phyloP scores from a whole-genome alignment of 1,140 invertebrate species.

The Aphaenogaster ashmeadi region DNA sequence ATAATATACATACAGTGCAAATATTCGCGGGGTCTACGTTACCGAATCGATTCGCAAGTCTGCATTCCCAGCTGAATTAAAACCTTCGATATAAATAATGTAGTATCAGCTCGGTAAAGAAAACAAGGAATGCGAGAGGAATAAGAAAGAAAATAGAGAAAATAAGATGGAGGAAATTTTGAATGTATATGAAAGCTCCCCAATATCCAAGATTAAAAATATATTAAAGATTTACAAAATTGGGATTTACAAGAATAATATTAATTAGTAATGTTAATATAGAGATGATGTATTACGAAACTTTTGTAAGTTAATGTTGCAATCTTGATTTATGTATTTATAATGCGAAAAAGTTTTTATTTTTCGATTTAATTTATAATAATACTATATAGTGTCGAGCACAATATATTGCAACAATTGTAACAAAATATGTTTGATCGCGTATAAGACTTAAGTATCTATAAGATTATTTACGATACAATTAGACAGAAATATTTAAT shows the following conservation, averaged over 20 bases:
- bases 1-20: neutral
- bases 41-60: slow-evolving; percentile 19
- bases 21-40: slow-evolving; percentile 13
- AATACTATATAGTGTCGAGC: neutral
- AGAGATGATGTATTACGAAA: neutral
- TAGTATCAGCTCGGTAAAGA: neutral
- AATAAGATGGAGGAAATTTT: neutral
- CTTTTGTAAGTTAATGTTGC: neutral
- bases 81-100: neutral
- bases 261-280: neutral
- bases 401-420: neutral
- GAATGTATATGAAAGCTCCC: neutral
- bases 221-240: neutral
- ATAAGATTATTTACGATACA: neutral
- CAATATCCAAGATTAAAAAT: neutral
- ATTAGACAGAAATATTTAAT: slow-evolving; percentile 17
- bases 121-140: neutral
- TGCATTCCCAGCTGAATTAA: neutral
- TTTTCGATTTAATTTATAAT: neutral
- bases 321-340: neutral
- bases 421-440: neutral
- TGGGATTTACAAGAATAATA: neutral
- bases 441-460: neutral
- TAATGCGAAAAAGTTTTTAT: neutral
- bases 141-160: neutral